Percentiles rank a stretch among this genome's conserved stretches.
Evolutionary conservation across 1,140 invertebrate species (phyloP).

Genomic region (Epicauta chinensis): DNA sequence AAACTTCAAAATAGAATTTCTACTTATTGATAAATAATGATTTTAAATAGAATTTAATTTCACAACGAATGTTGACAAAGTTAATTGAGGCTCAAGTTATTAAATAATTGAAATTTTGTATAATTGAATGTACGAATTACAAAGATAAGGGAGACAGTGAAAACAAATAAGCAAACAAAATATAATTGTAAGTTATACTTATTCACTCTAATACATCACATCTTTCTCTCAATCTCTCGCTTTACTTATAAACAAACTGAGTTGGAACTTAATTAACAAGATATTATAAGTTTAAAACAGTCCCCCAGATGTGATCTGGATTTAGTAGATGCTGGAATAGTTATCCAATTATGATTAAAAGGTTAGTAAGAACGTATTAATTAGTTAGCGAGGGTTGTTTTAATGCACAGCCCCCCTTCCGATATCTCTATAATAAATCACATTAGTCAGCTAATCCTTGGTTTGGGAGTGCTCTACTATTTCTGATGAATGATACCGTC

Average conservation of each 20-base stretch:
- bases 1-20: too few species aligned
- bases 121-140: too few species aligned
- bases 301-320: slow-evolving; percentile 31
- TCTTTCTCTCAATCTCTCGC: too few species aligned
- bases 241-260: slow-evolving; percentile 8
- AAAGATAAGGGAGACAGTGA: too few species aligned
- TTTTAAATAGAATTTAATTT: too few species aligned
- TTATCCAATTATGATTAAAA: slow-evolving; percentile 43
- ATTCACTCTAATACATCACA: too few species aligned
- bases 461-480: slow-evolving; percentile 17
- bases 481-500: neutral
- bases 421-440: slow-evolving; percentile 39
- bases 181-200: too few species aligned
- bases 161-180: too few species aligned
- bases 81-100: too few species aligned
- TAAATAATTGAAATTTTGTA: too few species aligned
- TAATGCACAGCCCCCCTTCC: slow-evolving; percentile 36
- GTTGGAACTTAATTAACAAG: slow-evolving; percentile 39
- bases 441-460: slow-evolving; percentile 38
- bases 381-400: slow-evolving; percentile 32
- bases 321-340: slow-evolving; percentile 32
- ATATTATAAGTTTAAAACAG: slow-evolving; percentile 38
- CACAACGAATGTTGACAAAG: too few species aligned
- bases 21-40: too few species aligned
- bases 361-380: slow-evolving; percentile 41